phyloP scores from a whole-genome alignment of 2,888 invertebrate genomes.

The Icerya purchasi region DNA sequence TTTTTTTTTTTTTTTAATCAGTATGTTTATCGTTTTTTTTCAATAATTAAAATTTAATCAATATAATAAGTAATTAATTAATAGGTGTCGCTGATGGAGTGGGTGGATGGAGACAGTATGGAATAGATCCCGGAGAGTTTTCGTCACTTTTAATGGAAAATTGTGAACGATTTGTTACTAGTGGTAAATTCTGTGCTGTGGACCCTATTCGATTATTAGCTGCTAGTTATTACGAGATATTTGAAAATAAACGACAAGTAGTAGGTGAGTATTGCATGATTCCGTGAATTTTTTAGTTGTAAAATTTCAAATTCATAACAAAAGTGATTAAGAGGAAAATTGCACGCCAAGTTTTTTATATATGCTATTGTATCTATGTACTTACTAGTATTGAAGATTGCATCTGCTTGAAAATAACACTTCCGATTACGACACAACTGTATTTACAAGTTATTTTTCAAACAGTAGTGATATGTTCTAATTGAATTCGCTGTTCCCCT shows the following conservation, averaged over 20 bases:
- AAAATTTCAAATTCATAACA: background rate
- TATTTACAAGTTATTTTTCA: no score
- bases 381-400: no score
- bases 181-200: conserved; percentile 67
- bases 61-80: background rate
- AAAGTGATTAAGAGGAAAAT: background rate
- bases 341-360: background rate
- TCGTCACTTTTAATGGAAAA: conserved; percentile 83
- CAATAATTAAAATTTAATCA: no score
- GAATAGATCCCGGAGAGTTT: conserved; percentile 92
- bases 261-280: conserved; percentile 38
- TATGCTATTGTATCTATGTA: background rate
- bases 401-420: no score
- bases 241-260: conserved; percentile 77
- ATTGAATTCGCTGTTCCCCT: no score
- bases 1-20: no score
- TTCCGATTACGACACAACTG: no score
- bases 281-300: background rate
- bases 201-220: conserved; percentile 76
- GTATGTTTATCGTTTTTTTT: no score
- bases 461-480: no score
- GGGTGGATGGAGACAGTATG: conserved; percentile 94
- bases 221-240: conserved; percentile 73
- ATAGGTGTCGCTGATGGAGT: conserved; percentile 96
- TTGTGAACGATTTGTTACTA: conserved; percentile 74